Percentiles rank a stretch among this genome's conserved stretches.
These are phyloP conservation scores for Carollia perspicillata DNA, from an alignment of 2,113 vertebrate species.

Conservation along the genomic window DNA sequence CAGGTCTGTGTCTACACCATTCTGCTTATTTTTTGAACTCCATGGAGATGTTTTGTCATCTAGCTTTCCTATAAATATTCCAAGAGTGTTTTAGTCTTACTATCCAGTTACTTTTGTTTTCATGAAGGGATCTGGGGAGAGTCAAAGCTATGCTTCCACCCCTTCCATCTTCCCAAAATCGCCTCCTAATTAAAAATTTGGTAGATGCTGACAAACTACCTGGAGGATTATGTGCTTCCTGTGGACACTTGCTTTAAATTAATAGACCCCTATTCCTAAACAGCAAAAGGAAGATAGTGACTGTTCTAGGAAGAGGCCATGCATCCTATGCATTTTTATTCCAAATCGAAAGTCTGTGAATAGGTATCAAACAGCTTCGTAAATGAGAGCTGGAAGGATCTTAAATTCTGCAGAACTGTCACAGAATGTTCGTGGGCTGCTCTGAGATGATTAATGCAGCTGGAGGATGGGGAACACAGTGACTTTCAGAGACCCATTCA, in stretches of 20 bases:
- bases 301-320: not conserved
- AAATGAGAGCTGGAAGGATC: not conserved
- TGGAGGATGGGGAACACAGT: not conserved
- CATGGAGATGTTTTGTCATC: not conserved
- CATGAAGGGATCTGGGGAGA: not conserved
- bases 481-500: not conserved
- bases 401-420: not conserved
- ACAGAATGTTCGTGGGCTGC: not conserved
- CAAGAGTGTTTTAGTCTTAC: not conserved
- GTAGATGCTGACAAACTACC: not conserved
- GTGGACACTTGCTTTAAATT: conserved; percentile 6
- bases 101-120: not conserved
- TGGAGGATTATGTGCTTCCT: not conserved
- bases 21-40: conserved; percentile 12
- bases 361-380: not conserved
- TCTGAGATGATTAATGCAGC: not conserved
- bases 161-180: not conserved
- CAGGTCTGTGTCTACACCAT: not conserved
- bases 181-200: not conserved
- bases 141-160: not conserved
- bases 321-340: not conserved
- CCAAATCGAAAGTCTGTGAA: not conserved
- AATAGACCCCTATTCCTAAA: not conserved
- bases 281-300: not conserved
- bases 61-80: conserved; percentile 29